Conservation (phyloP, 2,113 vertebrate species). For the Odontesthes bonariensis region DNA sequence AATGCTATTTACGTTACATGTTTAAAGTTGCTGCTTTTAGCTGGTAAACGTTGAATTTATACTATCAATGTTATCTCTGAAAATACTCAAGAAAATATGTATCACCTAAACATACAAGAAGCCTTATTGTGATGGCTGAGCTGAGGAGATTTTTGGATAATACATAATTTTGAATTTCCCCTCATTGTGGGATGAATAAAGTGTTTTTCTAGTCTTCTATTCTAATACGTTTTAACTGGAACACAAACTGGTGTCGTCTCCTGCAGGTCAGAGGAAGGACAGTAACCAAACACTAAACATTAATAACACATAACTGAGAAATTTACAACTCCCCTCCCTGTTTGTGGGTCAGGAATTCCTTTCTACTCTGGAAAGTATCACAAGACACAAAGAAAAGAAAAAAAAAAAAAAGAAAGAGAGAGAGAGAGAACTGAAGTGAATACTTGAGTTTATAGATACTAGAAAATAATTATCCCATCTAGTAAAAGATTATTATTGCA, state of each 20-base stretch:
- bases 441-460: background rate
- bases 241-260: background rate
- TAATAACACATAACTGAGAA: background rate
- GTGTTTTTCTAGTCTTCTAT: no score
- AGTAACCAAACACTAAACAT: background rate
- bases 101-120: background rate
- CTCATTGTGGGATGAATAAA: no score
- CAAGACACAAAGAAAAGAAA: background rate
- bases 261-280: background rate
- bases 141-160: background rate
- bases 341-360: background rate
- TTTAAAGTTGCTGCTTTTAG: constrained; percentile 15
- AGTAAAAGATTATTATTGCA: background rate
- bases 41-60: constrained; percentile 1
- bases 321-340: background rate
- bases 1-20: constrained; percentile 1
- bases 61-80: background rate
- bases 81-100: background rate
- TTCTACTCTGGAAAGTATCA: background rate
- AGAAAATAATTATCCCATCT: no score
- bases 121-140: background rate
- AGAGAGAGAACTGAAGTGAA: background rate
- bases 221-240: background rate
- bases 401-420: no score
- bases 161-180: background rate